Base-by-base conservation (phyloP, 2,888 invertebrate genomes). In the Oasisia sp. region DNA sequence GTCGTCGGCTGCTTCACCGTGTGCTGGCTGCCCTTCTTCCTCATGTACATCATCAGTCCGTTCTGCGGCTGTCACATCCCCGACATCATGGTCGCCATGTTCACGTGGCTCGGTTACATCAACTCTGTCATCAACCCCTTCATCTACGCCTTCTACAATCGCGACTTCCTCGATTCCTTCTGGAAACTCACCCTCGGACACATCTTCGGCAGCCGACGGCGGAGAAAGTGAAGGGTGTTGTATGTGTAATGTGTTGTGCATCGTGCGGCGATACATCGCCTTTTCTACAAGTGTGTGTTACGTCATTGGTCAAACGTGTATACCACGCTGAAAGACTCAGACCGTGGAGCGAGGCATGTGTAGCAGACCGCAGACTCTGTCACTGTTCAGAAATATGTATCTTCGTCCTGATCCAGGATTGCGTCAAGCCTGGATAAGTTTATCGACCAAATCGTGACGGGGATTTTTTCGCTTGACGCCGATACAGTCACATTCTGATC, bases 101-200 rank as follows among this genome's bases (percentile, higher is more conserved):
- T 98, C 92, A 98, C 98, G 0, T 98, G 98, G 98, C 97, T 98
- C 89, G 98, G 97, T 96, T 98, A 98, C 98, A 98, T 98, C 95
- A 98, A 98, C 96, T 98, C 98, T 0, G 98, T 98, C 7, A 98
- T 98, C 94, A 98, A 98, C 96, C 98, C 98, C 0, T 98, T 98
- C 95, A 98, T 98, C 95, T 98, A 98, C 95, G 98, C 98, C 32
- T 98, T 98, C 95, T 98, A 98, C 96, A 98, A 98, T 93, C 98
- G 98, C 0, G 98, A 98, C 50, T 94, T 94, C 92, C 92, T 94
- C 4, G 89, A 91, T 3, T 93, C 94, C 8, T 94, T 94, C 92
- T 98, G 98, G 98, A 97, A 98, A 93, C 96, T 98, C 74, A 98
- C 98, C 0, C 97, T 98, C 92, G 95, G 95, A 12, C 91, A 58